Percentiles rank a stretch among this genome's conserved stretches.
Evolutionary conservation across 2,888 invertebrate species (phyloP).

Genomic region (Melieria omissa): DNA sequence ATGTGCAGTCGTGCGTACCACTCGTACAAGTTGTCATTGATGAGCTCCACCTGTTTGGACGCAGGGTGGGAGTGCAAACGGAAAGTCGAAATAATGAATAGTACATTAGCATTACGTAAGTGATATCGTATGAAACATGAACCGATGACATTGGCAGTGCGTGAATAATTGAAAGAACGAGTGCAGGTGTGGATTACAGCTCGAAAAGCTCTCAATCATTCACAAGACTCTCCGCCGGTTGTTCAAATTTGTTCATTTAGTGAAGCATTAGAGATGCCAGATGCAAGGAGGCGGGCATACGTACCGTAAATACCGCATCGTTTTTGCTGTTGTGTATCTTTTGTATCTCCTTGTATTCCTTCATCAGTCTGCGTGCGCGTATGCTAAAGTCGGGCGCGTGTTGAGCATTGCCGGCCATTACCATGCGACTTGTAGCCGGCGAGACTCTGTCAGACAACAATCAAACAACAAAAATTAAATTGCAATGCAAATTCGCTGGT

Average conservation of each 20-base stretch:
- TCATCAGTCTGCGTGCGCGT: constrained; percentile 84
- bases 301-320: constrained; percentile 81
- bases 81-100: background rate
- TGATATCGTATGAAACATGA: background rate
- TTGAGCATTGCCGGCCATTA: constrained; percentile 54
- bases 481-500: background rate
- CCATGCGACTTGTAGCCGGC: constrained; percentile 67
- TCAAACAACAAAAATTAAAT: constrained; percentile 9
- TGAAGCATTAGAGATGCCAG: too few species aligned
- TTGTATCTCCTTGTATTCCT: constrained; percentile 84
- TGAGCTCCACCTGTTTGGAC: constrained; percentile 75
- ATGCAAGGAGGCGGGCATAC: constrained; percentile 28
- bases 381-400: constrained; percentile 71
- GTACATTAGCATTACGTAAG: background rate
- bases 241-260: too few species aligned
- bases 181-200: too few species aligned
- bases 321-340: constrained; percentile 75
- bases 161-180: background rate
- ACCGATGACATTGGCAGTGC: background rate
- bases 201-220: too few species aligned
- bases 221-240: too few species aligned
- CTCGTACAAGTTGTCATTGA: constrained; percentile 87
- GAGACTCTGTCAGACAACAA: constrained; percentile 58
- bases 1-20: constrained; percentile 86
- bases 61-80: background rate